Base-by-base conservation (phyloP, 1,140 invertebrate species). In the Caenorhabditis brenneri region DNA sequence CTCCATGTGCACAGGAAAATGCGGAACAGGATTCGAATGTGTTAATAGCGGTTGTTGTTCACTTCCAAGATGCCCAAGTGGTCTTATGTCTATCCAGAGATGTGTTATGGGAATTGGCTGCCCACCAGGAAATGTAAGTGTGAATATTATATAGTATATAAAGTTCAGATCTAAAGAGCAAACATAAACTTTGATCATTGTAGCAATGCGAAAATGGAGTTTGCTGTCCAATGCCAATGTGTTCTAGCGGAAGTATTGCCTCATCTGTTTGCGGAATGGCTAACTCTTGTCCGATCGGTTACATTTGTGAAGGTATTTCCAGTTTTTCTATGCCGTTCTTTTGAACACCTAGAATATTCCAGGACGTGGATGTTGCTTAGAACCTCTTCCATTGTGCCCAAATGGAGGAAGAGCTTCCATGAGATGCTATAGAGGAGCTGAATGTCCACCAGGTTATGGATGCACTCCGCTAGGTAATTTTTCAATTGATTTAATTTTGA, bases 391-490 rank as follows among this genome's bases (percentile, higher is more conserved):
- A 3, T 58, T 88, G 16, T 88, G 88, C 58, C 88, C 87, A 22
- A 86, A 85, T 60, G 88, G 88, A 22, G 88, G 88, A 60, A 60
- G 88, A 48, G 85, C 88, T 5, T 84, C 85, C 3, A 86, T 84
- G 79, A 58, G 81, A 46, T 89, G 88, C 31, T 49, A 82, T 15
- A 65, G 86, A 36, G 89, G 88, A 16, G 80, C 85, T 9, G 89
- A 89, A 79, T 89, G 88, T 48, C 88, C 88, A 16, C 74, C 87
- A 19, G 89, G 89, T 27, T 89, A 89, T 81, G 86, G 88, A 80
- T 89, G 87, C 53, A 88, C 88, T 22, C 78, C 85, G 16, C 31
- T 86, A 12, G 88, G 82, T 83, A 27, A 2, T 65, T 1, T 19
- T 46, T 42, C n/a, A n/a, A n/a, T 42, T 69, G 7, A 2, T 36